Evolutionary conservation across 92 coral and sea anemone species (phyloP).

Genomic region (Parazoanthus swiftii): DNA sequence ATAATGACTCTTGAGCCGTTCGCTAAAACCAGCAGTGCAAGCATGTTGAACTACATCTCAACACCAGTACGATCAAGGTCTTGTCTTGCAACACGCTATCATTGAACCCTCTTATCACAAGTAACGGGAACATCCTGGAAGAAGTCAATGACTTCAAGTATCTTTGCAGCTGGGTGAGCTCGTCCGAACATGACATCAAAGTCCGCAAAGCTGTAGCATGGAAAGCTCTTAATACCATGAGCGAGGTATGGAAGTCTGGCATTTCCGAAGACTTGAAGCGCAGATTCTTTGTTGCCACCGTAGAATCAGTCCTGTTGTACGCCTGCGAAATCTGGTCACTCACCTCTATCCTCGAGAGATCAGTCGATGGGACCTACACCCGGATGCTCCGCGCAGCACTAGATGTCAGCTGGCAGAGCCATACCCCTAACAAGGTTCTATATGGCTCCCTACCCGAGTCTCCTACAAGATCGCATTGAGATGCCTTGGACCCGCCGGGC

Average conservation of each 20-base stretch:
- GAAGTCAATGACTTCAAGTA: background rate
- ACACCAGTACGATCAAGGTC: too few species aligned
- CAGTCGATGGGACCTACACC: slow-evolving; percentile 40
- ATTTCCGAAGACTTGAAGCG: slow-evolving; percentile 8
- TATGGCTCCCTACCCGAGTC: background rate
- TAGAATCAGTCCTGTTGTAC: slow-evolving; percentile 40
- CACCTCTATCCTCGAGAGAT: slow-evolving; percentile 21
- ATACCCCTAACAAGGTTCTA: slow-evolving; percentile 22
- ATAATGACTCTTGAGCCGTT: too few species aligned
- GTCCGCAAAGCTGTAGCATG: slow-evolving; percentile 10
- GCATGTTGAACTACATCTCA: background rate
- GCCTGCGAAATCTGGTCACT: slow-evolving; percentile 39
- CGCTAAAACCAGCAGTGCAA: background rate
- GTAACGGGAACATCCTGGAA: background rate
- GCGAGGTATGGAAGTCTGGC: slow-evolving; percentile 37
- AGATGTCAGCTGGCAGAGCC: slow-evolving; percentile 40
- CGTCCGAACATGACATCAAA: background rate
- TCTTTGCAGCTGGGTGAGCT: slow-evolving; percentile 9
- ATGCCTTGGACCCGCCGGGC: too few species aligned
- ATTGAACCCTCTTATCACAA: background rate
- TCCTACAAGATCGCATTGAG: too few species aligned
- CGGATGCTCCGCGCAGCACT: slow-evolving; percentile 39
- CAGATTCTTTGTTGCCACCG: slow-evolving; percentile 37
- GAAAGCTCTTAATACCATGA: slow-evolving; percentile 23
- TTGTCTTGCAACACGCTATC: slow-evolving; percentile 9